Evolutionary conservation across 1,140 invertebrate genomes (phyloP).

Genomic region (Elymnias hypermnestra): DNA sequence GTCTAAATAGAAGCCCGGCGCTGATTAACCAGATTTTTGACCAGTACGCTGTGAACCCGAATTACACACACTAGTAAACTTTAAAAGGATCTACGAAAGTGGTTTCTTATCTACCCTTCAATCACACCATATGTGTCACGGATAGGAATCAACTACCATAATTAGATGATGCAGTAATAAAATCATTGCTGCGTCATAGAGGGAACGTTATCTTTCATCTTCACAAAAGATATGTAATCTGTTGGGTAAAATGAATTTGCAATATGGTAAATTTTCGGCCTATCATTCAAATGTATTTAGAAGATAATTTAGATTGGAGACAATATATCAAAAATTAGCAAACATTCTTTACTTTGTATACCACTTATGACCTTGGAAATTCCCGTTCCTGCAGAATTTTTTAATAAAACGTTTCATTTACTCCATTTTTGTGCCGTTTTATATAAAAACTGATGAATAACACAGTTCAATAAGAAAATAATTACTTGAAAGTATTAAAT

Average conservation of each 20-base stretch:
- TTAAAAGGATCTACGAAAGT: slow-evolving; percentile 11
- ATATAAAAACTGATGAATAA: too few species aligned
- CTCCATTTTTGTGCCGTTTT: too few species aligned
- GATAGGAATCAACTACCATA: slow-evolving; percentile 48
- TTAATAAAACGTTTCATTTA: too few species aligned
- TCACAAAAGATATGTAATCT: slow-evolving; percentile 12
- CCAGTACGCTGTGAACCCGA: slow-evolving; percentile 22
- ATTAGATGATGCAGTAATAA: slow-evolving; percentile 63
- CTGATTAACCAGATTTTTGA: slow-evolving; percentile 10
- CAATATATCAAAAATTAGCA: too few species aligned
- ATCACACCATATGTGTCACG: slow-evolving; percentile 37
- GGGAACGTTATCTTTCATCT: slow-evolving; percentile 38
- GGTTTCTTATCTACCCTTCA: slow-evolving; percentile 32
- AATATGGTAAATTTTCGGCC: slow-evolving; percentile 6
- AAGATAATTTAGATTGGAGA: too few species aligned
- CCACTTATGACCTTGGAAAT: too few species aligned
- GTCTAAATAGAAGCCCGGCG: slow-evolving; percentile 13
- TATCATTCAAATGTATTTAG: too few species aligned
- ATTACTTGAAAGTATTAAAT: too few species aligned
- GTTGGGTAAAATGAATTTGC: slow-evolving; percentile 17
- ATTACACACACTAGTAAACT: neutral
- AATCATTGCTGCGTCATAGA: slow-evolving; percentile 41
- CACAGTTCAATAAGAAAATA: too few species aligned
- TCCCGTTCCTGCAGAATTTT: too few species aligned
- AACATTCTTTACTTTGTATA: too few species aligned